These are phyloP conservation scores for Falco concolor DNA, from an alignment of 2,797 vertebrate genomes.

Conservation along the genomic window DNA sequence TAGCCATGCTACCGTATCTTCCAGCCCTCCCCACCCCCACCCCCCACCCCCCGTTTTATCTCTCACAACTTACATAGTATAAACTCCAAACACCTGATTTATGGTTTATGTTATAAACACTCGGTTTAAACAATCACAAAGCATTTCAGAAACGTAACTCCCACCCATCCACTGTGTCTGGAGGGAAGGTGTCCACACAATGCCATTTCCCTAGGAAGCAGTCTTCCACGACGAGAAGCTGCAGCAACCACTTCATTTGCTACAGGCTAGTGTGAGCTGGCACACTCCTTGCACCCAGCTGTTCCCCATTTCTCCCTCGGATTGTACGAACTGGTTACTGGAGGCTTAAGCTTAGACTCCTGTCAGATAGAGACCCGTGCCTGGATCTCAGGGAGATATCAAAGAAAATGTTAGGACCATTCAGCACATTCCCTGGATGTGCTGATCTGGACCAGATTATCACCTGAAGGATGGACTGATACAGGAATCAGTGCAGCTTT, in stretches of 20 bases:
- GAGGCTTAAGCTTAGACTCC: background rate
- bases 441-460: background rate
- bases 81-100: background rate
- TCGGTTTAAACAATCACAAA: background rate
- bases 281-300: background rate
- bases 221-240: background rate
- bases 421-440: background rate
- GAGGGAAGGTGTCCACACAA: background rate
- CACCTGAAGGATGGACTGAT: background rate
- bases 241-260: background rate
- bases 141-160: background rate
- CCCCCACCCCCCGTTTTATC: background rate
- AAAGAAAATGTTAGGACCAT: background rate
- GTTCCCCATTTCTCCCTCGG: background rate
- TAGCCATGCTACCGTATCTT: background rate
- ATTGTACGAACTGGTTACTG: background rate
- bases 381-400: background rate
- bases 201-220: background rate
- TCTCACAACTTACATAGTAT: background rate
- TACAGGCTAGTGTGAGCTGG: background rate
- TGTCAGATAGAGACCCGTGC: background rate
- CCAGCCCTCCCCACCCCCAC: no score
- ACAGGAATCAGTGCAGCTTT: background rate
- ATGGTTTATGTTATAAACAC: no score
- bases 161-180: accelerated